phyloP scores from a whole-genome alignment of 2,888 invertebrate genomes.

The Stenolophus ochropezus region DNA sequence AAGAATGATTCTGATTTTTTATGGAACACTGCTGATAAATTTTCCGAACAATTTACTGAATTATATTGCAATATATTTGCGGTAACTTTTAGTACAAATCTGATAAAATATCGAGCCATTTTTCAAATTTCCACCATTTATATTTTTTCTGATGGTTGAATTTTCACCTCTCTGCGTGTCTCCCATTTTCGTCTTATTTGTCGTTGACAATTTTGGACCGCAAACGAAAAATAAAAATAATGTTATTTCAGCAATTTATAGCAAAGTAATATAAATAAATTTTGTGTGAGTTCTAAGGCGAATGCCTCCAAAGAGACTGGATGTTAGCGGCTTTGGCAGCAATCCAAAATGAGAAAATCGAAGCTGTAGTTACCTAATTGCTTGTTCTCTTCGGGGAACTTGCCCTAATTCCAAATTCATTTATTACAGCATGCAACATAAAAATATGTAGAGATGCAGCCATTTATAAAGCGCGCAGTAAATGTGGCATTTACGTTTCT shows the following conservation, averaged over 20 bases:
- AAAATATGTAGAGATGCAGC: background rate
- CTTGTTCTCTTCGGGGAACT: background rate
- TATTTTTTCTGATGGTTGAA: background rate
- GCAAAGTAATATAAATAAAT: conserved; percentile 29
- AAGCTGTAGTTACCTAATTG: background rate
- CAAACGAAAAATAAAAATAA: conserved; percentile 27
- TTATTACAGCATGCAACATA: background rate
- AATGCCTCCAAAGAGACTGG: background rate
- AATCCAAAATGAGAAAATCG: background rate
- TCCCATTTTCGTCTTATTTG: conserved; percentile 13
- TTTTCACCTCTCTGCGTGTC: background rate
- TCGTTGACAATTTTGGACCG: conserved; percentile 8
- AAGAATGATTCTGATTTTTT: no score
- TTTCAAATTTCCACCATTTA: conserved; percentile 3
- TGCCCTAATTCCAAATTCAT: background rate
- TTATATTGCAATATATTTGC: background rate
- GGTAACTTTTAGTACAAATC: background rate
- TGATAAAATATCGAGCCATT: conserved; percentile 9
- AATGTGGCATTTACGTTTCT: background rate
- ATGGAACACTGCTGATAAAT: no score
- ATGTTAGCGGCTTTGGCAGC: background rate
- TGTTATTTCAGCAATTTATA: conserved; percentile 23
- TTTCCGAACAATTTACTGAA: background rate
- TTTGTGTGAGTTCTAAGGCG: conserved; percentile 5
- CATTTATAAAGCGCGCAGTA: background rate